A percentile compares a stretch with the other conserved stretches of the same genome.
phyloP scores from a whole-genome alignment of 2,113 vertebrate species.

The Chionodraco myersi region DNA sequence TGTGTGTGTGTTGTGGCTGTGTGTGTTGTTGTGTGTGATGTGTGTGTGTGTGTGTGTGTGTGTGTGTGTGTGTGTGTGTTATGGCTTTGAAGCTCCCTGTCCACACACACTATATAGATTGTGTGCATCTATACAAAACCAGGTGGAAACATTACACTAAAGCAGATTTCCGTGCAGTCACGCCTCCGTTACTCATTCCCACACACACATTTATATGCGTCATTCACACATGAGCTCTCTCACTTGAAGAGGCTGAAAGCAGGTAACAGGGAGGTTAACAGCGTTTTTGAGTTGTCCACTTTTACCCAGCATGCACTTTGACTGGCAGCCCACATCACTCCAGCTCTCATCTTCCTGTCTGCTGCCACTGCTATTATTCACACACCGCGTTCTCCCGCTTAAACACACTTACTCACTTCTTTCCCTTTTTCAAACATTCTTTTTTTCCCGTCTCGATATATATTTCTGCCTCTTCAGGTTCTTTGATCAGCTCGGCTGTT shows the following conservation, averaged over 20 bases:
- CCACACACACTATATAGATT: no score
- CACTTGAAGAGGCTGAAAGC: constrained; percentile 23
- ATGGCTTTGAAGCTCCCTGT: no score
- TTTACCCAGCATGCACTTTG: constrained; percentile 19
- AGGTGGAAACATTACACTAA: constrained; percentile 8
- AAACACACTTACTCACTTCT: constrained; percentile 7
- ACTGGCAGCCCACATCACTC: constrained; percentile 11
- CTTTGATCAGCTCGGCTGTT: constrained; percentile 63
- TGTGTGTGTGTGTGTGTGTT: no score
- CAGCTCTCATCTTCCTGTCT: constrained; percentile 4
- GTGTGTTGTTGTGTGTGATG: background rate
- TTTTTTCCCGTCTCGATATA: constrained; percentile 29
- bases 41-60: constrained; percentile 10
- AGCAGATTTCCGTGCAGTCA: background rate
- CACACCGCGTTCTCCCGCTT: background rate
- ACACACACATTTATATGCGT: background rate
- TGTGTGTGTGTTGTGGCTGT: background rate
- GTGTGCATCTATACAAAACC: constrained; percentile 9
- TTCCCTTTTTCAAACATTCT: background rate
- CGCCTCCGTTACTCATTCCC: background rate
- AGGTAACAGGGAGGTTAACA: constrained; percentile 24
- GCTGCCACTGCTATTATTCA: background rate
- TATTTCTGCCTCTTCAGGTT: constrained; percentile 37
- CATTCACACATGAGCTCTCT: background rate
- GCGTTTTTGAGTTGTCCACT: constrained; percentile 22